phyloP scores from a whole-genome alignment of 2,888 invertebrate genomes.

The Antheraea yamamai region DNA sequence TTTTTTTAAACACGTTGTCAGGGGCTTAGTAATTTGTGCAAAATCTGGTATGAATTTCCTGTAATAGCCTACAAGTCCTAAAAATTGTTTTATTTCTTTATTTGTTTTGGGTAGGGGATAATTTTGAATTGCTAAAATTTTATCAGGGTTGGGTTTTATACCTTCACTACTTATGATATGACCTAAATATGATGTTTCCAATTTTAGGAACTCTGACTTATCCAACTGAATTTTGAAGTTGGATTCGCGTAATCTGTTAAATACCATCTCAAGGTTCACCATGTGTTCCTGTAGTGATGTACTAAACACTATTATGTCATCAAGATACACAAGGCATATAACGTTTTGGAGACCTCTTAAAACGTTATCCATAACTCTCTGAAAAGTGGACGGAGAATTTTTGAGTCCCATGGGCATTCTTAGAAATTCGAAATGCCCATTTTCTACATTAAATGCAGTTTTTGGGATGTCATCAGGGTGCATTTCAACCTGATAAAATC shows the following conservation, averaged over 20 bases:
- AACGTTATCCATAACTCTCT: neutral
- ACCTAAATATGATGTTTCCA: neutral
- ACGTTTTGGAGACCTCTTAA: neutral
- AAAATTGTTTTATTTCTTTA: constrained; percentile 37
- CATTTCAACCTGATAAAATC: too few species aligned
- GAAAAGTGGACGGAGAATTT: neutral
- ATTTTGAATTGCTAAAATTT: constrained; percentile 27
- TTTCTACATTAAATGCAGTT: constrained; percentile 39
- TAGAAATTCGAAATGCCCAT: constrained; percentile 31
- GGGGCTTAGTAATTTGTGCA: constrained; percentile 33
- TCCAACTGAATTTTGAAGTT: too few species aligned
- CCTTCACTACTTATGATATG: neutral
- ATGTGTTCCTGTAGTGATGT: too few species aligned
- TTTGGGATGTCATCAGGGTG: constrained; percentile 31
- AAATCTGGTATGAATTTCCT: constrained; percentile 40
- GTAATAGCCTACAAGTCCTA: constrained; percentile 40
- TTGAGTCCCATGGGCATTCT: constrained; percentile 12
- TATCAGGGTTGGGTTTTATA: neutral
- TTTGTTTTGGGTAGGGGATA: constrained; percentile 33
- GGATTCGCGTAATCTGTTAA: too few species aligned
- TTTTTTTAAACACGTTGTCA: constrained; percentile 34
- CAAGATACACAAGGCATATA: too few species aligned
- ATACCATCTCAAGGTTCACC: too few species aligned
- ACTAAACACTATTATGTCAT: too few species aligned
- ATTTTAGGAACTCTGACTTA: neutral